phyloP scores from a whole-genome alignment of 2,797 vertebrate genomes.

The Manis crassicaudata region DNA sequence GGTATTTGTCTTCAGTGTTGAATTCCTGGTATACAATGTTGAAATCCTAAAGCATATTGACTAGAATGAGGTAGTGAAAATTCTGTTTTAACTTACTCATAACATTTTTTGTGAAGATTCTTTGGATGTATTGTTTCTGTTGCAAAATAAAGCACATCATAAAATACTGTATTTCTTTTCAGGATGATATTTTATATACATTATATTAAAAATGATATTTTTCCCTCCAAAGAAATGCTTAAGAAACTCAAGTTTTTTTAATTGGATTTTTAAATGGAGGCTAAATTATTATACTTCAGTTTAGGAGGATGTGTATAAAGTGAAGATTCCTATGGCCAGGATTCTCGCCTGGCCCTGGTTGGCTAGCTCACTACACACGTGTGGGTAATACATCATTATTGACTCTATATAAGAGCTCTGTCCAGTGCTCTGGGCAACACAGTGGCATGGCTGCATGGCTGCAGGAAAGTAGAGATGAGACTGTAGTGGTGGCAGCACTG shows the following conservation, averaged over 20 bases:
- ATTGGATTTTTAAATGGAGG: conserved; percentile 14
- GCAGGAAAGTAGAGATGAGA: too few relatives aligned
- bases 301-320: not conserved
- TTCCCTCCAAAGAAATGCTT: not conserved
- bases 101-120: not conserved
- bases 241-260: conserved; percentile 35
- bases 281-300: not conserved
- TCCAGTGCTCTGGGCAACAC: too few relatives aligned
- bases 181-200: not conserved
- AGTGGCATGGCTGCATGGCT: too few relatives aligned
- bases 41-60: not conserved
- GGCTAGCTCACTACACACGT: too few relatives aligned
- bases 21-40: not conserved
- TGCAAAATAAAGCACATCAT: not conserved
- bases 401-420: too few relatives aligned
- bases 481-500: too few relatives aligned
- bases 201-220: not conserved
- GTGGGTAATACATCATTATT: too few relatives aligned
- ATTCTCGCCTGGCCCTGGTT: too few relatives aligned
- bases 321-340: too few relatives aligned
- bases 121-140: not conserved
- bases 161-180: not conserved
- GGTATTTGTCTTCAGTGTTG: not conserved
- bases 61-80: conserved; percentile 6
- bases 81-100: not conserved